Base-by-base conservation (phyloP, 2,113 vertebrate species). In the Cichladusa arquata region DNA sequence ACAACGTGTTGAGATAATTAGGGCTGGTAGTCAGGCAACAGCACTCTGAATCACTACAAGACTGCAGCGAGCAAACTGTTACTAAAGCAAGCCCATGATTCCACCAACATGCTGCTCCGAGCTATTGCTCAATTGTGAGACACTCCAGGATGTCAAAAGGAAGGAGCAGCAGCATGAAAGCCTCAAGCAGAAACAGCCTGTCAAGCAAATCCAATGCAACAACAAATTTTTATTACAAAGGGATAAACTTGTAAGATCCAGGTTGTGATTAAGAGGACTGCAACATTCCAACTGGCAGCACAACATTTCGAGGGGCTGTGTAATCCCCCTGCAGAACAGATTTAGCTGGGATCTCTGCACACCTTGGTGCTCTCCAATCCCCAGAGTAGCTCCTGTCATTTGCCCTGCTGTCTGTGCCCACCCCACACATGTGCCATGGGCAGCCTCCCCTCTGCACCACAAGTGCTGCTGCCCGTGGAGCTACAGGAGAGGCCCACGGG, bases 1-100 rank as follows among this genome's bases (percentile, higher is more conserved):
- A 97, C 83, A 96, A 96, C 86, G 92, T 96, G 95, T 95, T 96
- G 88, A 97, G 95, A 95, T 96, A 95, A 96, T 96, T 93, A 94
- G 47, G 36, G 40, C 91, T 92, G 66, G 96, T 96, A 97, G 96
- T 92, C 96, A 97, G 87, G 92, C 95, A 97, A 96, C 95, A 96
- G 86, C 58, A 56, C 72, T 92, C 93, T 97, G 95, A 97, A 92
- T 95, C 90, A 95, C 77, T 71, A 25, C 47, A 82, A 92, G 78
- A 88, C 92, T 83, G 90, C 77, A 86, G 93, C 2, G 23, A 92
- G 88, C 92, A 92, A 96, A 95, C 91, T 64, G 58, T 91, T 95
- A 95, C 74, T 73, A 74, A 94, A 95, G 88, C 86, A 38, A 91
- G 58, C 7, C 92, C 81, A 19, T 70, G 77, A 81, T 88, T 96